Conservation (phyloP, 30 jellyfish, hydroid and myxozoan genomes). For the Turritopsis rubra region DNA sequence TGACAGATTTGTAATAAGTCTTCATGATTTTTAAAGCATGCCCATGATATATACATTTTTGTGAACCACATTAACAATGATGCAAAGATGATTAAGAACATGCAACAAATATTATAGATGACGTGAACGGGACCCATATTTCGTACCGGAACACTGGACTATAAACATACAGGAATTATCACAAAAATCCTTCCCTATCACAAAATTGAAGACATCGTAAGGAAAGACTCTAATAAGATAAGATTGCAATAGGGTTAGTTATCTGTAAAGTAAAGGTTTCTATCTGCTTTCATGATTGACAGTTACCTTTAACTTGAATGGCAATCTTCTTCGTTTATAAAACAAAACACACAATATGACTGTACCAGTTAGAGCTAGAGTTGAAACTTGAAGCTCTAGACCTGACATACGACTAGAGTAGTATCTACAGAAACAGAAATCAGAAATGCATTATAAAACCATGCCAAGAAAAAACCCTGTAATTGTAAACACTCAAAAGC, state of each 20-base stretch:
- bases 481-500: no score
- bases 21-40: slow-evolving; percentile 37
- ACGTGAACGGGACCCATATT: slow-evolving; percentile 39
- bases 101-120: slow-evolving; percentile 44
- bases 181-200: no score
- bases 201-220: no score
- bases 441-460: neutral
- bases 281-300: neutral
- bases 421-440: slow-evolving; percentile 23
- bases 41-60: slow-evolving; percentile 86
- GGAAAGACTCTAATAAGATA: no score
- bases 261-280: neutral
- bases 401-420: slow-evolving; percentile 68
- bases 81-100: slow-evolving; percentile 36
- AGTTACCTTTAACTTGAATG: slow-evolving; percentile 74
- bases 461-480: neutral
- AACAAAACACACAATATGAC: slow-evolving; percentile 54
- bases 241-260: no score
- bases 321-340: slow-evolving; percentile 51
- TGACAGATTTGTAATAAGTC: slow-evolving; percentile 64
- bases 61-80: slow-evolving; percentile 73
- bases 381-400: slow-evolving; percentile 58
- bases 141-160: slow-evolving; percentile 58
- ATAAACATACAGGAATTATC: neutral
- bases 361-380: slow-evolving; percentile 51